Conservation (phyloP, 1,140 invertebrate genomes). For the Sweltsa coloradensis region DNA sequence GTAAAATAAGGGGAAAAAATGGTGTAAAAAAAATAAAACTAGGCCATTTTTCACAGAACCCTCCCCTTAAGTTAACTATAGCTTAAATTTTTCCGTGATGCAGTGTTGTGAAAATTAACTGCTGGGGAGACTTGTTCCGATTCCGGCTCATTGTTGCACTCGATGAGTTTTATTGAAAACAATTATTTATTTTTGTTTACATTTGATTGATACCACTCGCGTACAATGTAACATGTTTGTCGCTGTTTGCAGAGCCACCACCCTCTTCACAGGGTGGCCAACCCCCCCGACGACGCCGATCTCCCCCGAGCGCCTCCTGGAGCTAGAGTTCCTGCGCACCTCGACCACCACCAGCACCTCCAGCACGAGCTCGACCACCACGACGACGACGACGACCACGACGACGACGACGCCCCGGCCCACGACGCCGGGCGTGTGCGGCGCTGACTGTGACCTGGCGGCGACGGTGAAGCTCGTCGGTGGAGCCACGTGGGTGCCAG, state of each 20-base stretch:
- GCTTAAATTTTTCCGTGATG: constrained; percentile 1
- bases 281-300: constrained; percentile 71
- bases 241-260: constrained; percentile 52
- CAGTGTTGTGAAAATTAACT: too few relatives aligned
- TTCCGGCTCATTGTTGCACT: neutral
- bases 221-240: too few relatives aligned
- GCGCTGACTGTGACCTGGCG: constrained; percentile 64
- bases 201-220: too few relatives aligned
- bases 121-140: neutral
- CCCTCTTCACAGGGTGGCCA: constrained; percentile 81
- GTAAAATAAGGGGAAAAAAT: too few relatives aligned
- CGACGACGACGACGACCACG: constrained; percentile 60
- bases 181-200: constrained; percentile 11
- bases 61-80: constrained; percentile 16
- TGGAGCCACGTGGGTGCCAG: constrained; percentile 69
- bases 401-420: constrained; percentile 56
- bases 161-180: neutral
- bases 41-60: too few relatives aligned
- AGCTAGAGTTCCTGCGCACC: constrained; percentile 49
- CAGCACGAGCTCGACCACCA: constrained; percentile 41
- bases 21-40: too few relatives aligned
- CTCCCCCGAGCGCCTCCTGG: constrained; percentile 65
- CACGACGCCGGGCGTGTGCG: constrained; percentile 69
- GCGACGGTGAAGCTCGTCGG: constrained; percentile 72
- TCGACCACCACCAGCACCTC: constrained; percentile 26